Evolutionary conservation across 2,797 vertebrate species (phyloP), one percentile per base, ranked within the genome.

Genomic region (Yasuhikotakia modesta): DNA sequence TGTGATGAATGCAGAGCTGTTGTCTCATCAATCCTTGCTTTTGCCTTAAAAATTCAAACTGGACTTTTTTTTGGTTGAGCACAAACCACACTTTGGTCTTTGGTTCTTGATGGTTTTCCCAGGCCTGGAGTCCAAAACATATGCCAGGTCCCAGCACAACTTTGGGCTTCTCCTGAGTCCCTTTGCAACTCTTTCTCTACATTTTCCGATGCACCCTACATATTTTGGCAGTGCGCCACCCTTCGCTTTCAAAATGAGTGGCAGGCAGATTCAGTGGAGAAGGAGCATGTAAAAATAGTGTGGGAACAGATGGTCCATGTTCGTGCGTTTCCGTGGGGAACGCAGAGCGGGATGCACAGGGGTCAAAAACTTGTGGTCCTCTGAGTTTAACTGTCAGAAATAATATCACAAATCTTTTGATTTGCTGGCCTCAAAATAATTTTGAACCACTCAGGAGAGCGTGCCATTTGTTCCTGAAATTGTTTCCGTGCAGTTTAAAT

Each of bases 81-180:
- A 82, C 84, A 90, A 87, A 89, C 87, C 88, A 73, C 79, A 92
- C 89, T 91, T 86, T 79, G 85, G 35, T 39, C 7, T 82, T 88
- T 88, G 87, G 85, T 88, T 78, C 87, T 80, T 86, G 87, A 93
- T 91, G 86, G 82, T 30, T 92, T 92, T 91, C 85, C 87, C 93
- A 94, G 91, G 90, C 86, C 83, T 76, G 57, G 70, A 60, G 66
- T 61, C 67, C 72, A 73, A 30, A 73, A 73, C 78, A 72, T 17
- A 68, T 83, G 79, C 85, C 81, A 84, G 84, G 86, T 87, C 85
- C 87, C 88, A 88, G 88, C 86, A 82, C 87, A 82, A 74, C 78
- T 86, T 84, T 0, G 68, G 35, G 79, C 83, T 89, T 79, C 14
- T 78, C 19, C 60, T 50, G 43, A 75, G 78, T 80, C 90, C 87